phyloP scores from a whole-genome alignment of 2,797 vertebrate genomes.

The Crossoptilon crossoptilon region DNA sequence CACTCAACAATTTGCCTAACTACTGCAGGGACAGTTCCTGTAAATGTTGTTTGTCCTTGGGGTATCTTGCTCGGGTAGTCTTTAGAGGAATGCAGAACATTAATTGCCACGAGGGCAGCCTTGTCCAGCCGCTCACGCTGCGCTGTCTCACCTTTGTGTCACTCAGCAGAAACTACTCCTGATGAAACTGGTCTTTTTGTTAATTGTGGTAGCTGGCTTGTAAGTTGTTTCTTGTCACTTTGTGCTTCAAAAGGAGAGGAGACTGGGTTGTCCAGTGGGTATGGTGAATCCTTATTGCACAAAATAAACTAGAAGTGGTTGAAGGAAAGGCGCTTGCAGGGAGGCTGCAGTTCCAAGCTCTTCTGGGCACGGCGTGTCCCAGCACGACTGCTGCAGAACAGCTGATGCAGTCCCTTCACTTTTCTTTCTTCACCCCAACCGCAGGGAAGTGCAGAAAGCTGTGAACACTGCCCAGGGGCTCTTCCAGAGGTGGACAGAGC shows the following conservation, averaged over 20 bases:
- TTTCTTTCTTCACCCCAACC: background rate
- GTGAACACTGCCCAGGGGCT: conserved; percentile 94
- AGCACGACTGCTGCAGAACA: background rate
- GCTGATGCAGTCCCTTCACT: background rate
- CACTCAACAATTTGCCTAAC: background rate
- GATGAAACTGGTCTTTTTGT: background rate
- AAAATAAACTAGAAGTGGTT: background rate
- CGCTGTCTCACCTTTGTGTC: background rate
- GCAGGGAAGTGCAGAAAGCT: conserved; percentile 94
- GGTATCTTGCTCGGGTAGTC: background rate
- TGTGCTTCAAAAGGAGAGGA: background rate
- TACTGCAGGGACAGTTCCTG: background rate
- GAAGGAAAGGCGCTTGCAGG: background rate
- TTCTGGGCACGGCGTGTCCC: fast-evolving
- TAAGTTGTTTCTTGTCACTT: background rate
- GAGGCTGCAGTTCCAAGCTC: background rate
- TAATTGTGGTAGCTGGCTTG: background rate
- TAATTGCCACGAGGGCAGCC: background rate
- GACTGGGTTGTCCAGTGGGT: background rate
- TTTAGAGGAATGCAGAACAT: background rate
- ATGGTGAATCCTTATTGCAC: background rate
- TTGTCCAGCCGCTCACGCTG: background rate
- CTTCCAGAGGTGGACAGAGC: conserved; percentile 94
- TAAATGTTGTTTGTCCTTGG: background rate
- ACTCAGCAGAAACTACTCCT: background rate